Conservation (phyloP, 1,140 invertebrate species). For the Tribolium madens region DNA sequence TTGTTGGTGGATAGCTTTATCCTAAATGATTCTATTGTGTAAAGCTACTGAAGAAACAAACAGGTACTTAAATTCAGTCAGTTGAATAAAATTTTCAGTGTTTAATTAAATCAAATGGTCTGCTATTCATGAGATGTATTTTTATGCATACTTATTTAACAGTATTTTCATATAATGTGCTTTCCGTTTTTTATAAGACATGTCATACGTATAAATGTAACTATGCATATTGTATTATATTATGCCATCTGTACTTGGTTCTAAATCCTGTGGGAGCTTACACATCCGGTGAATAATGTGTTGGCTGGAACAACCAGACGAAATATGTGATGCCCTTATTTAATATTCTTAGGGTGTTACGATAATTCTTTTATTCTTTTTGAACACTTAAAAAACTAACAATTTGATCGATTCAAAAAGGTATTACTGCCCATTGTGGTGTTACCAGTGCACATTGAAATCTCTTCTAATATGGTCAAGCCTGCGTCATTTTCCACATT, state of each 20-base stretch:
- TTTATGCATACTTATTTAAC: neutral
- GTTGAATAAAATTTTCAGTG: neutral
- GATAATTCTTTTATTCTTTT: neutral
- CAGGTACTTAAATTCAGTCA: neutral
- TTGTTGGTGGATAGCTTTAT: neutral
- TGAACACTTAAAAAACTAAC: neutral
- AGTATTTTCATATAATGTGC: neutral
- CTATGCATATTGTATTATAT: slow-evolving; percentile 15
- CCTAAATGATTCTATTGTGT: neutral
- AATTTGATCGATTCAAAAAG: neutral
- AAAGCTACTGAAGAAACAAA: neutral
- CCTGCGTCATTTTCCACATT: slow-evolving; percentile 1
- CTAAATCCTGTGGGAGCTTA: slow-evolving; percentile 40
- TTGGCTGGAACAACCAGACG: slow-evolving; percentile 12
- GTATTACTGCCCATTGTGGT: neutral
- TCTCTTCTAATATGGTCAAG: slow-evolving; percentile 3
- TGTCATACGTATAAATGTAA: neutral
- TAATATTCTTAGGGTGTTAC: slow-evolving; percentile 1
- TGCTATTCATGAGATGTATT: neutral
- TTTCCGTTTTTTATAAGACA: neutral
- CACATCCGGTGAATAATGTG: slow-evolving; percentile 43
- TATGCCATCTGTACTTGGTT: slow-evolving; percentile 14
- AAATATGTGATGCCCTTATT: neutral
- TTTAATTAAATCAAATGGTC: neutral
- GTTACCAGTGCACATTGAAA: neutral